Evolutionary conservation across 1,140 invertebrate genomes (phyloP), one percentile per base, ranked within the genome.

Genomic region (Papilio helenus): DNA sequence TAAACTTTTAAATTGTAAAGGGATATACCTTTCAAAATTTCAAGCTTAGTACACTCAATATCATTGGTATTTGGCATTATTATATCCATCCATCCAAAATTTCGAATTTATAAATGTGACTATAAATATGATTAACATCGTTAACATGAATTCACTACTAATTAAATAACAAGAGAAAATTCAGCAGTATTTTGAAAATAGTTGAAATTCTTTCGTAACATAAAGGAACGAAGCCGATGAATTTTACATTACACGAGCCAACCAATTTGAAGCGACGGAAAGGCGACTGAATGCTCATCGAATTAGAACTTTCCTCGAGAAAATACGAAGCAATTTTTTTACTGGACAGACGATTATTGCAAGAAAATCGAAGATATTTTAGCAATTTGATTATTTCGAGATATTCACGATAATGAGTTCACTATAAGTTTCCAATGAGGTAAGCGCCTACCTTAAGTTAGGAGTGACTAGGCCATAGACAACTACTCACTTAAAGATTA

Each of bases 211-310:
- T 26, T 65, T 65, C 26, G 61, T 72, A 16, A 72, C 29, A 44
- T 72, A 72, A 72, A 72, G 71, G 16, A 20, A n/a, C 34, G 18
- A n/a, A 29, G 23, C 10, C 26, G 9, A 65, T 72, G 71, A 72
- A 72, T 72, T 72, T 72, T 72, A 72, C 39, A 72, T 72, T 44
- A 42, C 18, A 72, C 61, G 71, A 42, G 34, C 12, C 71, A 72
- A 39, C 39, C 71, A 72, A 72, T 72, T 72, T 72, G 34, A 72
- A 72, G 68, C 34, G 68, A 72, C 34, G 23, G 61, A 29, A 16
- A 72, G 71, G 39, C 68, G 68, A 72, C 71, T 44, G 71, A 72
- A 72, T 72, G 39, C 71, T 72, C 71, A 72, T 72, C 71, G 71
- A 72, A 72, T 72, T 72, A 72, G 34, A 72, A 72, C 34, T 72